Conservation (phyloP, 2,888 invertebrate species). For the Sylvicola fuscatus region DNA sequence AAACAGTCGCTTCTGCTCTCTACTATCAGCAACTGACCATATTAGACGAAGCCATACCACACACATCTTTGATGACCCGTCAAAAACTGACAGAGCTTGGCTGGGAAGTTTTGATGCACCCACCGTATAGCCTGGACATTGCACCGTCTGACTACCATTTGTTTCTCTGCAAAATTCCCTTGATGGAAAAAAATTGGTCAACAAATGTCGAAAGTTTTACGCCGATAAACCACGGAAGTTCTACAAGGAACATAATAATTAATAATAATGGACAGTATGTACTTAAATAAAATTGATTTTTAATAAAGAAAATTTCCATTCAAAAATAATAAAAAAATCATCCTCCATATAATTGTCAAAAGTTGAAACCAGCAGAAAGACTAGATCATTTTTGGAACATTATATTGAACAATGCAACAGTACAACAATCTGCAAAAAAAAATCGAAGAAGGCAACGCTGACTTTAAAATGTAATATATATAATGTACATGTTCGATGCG, state of each 20-base stretch:
- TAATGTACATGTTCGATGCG: too few relatives aligned
- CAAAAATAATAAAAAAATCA: too few relatives aligned
- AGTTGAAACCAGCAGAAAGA: too few relatives aligned
- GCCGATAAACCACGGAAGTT: constrained; percentile 9
- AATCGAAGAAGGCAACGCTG: too few relatives aligned
- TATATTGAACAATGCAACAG: too few relatives aligned
- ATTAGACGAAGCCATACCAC: constrained; percentile 8
- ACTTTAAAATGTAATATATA: too few relatives aligned
- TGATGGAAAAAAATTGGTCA: constrained; percentile 9
- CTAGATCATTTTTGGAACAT: too few relatives aligned
- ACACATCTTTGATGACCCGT: constrained; percentile 10
- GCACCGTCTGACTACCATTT: constrained; percentile 10
- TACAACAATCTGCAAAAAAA: too few relatives aligned
- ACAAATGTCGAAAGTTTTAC: constrained; percentile 10
- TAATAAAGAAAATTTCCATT: too few relatives aligned
- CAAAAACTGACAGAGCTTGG: constrained; percentile 11
- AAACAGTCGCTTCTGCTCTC: too few relatives aligned
- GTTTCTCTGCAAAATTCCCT: constrained; percentile 9
- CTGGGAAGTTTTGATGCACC: constrained; percentile 11
- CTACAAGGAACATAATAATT: constrained; percentile 8
- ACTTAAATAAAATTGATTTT: constrained; percentile 3
- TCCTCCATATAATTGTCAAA: too few relatives aligned
- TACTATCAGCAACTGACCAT: too few relatives aligned
- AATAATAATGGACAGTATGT: constrained; percentile 7
- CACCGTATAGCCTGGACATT: constrained; percentile 11